A percentile compares a stretch with the other conserved stretches of the same genome.
These are phyloP conservation scores for Leptoclinus maculatus DNA, from an alignment of 2,797 vertebrate genomes.

Conservation along the genomic window DNA sequence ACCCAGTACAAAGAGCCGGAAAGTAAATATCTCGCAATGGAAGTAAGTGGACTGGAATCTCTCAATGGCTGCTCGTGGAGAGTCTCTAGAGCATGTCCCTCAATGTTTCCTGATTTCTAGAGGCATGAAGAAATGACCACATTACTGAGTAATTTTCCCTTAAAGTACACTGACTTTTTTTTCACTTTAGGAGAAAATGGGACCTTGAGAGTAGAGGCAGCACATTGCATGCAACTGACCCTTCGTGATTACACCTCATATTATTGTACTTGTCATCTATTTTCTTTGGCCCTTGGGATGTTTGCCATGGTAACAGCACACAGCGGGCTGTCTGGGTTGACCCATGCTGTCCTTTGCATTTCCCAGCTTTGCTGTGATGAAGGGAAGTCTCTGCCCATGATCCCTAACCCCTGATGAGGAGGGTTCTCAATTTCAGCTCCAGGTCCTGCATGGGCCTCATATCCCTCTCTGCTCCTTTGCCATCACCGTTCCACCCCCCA, in stretches of 20 bases:
- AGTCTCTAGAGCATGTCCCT: slow-evolving; percentile 90
- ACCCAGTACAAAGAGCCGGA: slow-evolving; percentile 92
- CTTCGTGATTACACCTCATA: slow-evolving; percentile 84
- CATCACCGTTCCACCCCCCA: slow-evolving; percentile 26
- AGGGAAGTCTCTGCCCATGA: slow-evolving; percentile 91
- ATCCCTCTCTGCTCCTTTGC: slow-evolving; percentile 71
- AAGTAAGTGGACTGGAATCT: slow-evolving; percentile 92
- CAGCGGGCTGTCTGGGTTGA: slow-evolving; percentile 92
- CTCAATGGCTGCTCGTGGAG: slow-evolving; percentile 90
- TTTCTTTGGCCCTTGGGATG: slow-evolving; percentile 93
- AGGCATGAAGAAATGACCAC: slow-evolving; percentile 92
- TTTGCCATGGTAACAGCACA: slow-evolving; percentile 95
- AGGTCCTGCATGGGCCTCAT: slow-evolving; percentile 81
- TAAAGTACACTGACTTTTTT: slow-evolving; percentile 81
- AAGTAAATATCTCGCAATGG: slow-evolving; percentile 93
- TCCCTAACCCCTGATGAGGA: slow-evolving; percentile 96
- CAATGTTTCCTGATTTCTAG: slow-evolving; percentile 93
- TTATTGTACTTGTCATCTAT: slow-evolving; percentile 93
- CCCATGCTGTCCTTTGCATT: slow-evolving; percentile 93
- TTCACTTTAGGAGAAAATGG: slow-evolving; percentile 56
- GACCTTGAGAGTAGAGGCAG: slow-evolving; percentile 75
- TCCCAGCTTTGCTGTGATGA: slow-evolving; percentile 94
- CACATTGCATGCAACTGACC: slow-evolving; percentile 76
- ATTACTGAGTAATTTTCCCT: slow-evolving; percentile 93
- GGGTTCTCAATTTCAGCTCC: slow-evolving; percentile 93